These are phyloP conservation scores for Dasypogon diadema DNA, from an alignment of 2,888 invertebrate genomes.

Conservation along the genomic window DNA sequence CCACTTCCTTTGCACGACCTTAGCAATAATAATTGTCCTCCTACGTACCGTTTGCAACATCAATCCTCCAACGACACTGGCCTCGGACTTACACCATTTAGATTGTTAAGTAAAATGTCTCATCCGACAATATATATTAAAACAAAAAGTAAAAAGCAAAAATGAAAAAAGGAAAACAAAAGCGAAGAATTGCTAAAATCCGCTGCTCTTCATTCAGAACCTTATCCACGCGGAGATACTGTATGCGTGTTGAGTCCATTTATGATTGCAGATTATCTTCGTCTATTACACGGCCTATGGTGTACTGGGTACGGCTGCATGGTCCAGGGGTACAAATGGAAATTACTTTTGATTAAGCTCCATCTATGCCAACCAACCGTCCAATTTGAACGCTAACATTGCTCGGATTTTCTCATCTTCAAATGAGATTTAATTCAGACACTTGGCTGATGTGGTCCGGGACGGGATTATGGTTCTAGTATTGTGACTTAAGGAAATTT, in stretches of 20 bases:
- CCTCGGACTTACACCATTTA: slow-evolving; percentile 26
- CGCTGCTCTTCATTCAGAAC: slow-evolving; percentile 22
- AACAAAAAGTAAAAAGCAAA: too few species aligned
- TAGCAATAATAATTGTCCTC: slow-evolving; percentile 43
- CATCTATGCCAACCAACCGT: slow-evolving; percentile 37
- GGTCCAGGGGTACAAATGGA: slow-evolving; percentile 44
- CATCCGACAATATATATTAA: too few species aligned
- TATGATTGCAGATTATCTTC: slow-evolving; percentile 44
- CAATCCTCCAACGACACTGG: slow-evolving; percentile 31
- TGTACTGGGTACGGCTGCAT: neutral
- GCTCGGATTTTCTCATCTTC: slow-evolving; percentile 54
- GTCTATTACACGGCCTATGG: slow-evolving; percentile 23
- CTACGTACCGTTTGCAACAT: slow-evolving; percentile 13
- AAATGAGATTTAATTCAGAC: slow-evolving; percentile 56
- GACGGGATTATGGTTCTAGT: slow-evolving; percentile 47
- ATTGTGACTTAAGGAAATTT: slow-evolving; percentile 34
- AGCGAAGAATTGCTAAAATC: slow-evolving; percentile 1
- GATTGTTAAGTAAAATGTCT: slow-evolving; percentile 39
- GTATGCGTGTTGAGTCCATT: slow-evolving; percentile 38
- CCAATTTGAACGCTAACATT: slow-evolving; percentile 43
- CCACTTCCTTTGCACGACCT: slow-evolving; percentile 44
- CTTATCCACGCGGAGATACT: slow-evolving; percentile 21
- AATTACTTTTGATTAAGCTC: slow-evolving; percentile 56
- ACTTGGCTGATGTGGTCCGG: slow-evolving; percentile 54
- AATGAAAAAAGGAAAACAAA: slow-evolving; percentile 1